Evolutionary conservation across 2,888 invertebrate genomes (phyloP).

Genomic region (Hypselothyrea guttata): DNA sequence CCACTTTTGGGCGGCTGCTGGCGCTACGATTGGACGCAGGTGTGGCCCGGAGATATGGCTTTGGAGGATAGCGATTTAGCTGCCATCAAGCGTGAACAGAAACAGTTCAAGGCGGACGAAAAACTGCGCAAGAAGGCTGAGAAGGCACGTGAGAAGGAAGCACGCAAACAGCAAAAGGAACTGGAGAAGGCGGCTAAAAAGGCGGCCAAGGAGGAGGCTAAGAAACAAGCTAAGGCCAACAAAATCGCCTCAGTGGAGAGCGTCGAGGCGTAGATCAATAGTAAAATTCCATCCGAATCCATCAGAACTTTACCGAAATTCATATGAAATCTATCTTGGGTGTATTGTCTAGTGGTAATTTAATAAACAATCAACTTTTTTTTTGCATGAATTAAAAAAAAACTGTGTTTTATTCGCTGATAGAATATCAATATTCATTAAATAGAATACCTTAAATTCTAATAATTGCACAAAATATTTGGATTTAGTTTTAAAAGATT

Average conservation of each 20-base stretch:
- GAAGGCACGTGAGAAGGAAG: constrained; percentile 62
- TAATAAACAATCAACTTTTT: constrained; percentile 19
- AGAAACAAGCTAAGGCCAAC: constrained; percentile 56
- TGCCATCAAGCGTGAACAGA: constrained; percentile 68
- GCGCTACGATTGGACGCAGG: constrained; percentile 62
- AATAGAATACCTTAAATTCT: no score
- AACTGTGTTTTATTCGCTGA: no score
- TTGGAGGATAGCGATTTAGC: constrained; percentile 54
- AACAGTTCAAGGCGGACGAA: constrained; percentile 62
- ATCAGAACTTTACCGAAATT: background rate
- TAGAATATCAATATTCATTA: no score
- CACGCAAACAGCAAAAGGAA: constrained; percentile 66
- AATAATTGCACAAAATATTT: no score
- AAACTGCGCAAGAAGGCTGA: constrained; percentile 62
- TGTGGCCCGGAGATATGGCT: constrained; percentile 30
- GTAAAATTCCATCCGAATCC: constrained; percentile 3
- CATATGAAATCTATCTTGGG: constrained; percentile 49
- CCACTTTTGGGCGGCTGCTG: constrained; percentile 59
- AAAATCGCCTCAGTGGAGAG: constrained; percentile 42
- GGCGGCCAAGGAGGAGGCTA: constrained; percentile 65
- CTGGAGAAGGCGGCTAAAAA: constrained; percentile 69
- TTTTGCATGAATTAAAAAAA: constrained; percentile 59
- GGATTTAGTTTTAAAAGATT: no score
- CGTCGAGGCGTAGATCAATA: constrained; percentile 38
- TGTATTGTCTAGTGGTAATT: constrained; percentile 48